phyloP scores from a whole-genome alignment of 2,797 vertebrate species.

The Diglossa cyanea region DNA sequence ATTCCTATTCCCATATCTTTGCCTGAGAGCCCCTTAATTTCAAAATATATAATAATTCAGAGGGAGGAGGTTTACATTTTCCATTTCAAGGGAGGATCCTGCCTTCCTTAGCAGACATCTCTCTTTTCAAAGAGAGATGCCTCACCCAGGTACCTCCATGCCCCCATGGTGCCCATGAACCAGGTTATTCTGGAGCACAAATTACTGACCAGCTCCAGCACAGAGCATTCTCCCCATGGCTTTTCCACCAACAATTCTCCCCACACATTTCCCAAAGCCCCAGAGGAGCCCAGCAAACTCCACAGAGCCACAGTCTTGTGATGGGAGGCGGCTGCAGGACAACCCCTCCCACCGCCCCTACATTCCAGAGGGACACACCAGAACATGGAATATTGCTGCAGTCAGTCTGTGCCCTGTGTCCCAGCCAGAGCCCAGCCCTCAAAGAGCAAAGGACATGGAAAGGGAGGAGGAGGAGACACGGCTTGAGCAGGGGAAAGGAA shows the following conservation, averaged over 20 bases:
- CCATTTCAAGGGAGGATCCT: background rate
- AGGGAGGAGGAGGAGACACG: background rate
- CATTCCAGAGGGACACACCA: background rate
- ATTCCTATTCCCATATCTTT: background rate
- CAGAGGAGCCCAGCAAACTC: background rate
- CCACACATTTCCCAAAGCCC: background rate
- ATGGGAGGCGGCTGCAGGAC: background rate
- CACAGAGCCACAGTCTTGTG: accelerated
- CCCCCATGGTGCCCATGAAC: accelerated
- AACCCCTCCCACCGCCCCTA: accelerated
- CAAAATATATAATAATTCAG: background rate
- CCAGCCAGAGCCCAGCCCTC: background rate
- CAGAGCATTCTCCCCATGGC: accelerated
- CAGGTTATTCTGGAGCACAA: background rate
- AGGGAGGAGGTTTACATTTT: background rate
- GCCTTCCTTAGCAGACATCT: background rate
- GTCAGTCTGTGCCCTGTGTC: accelerated
- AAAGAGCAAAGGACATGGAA: background rate
- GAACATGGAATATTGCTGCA: background rate
- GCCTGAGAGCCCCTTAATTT: background rate
- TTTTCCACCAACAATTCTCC: background rate
- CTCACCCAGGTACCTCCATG: too few species aligned
- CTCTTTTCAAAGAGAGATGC: background rate
- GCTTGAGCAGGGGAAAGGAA: background rate
- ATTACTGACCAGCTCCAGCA: background rate